Evolutionary conservation across 2,113 vertebrate species (phyloP), one percentile per base, ranked within the genome.

Genomic region (Pluvialis apricaria): DNA sequence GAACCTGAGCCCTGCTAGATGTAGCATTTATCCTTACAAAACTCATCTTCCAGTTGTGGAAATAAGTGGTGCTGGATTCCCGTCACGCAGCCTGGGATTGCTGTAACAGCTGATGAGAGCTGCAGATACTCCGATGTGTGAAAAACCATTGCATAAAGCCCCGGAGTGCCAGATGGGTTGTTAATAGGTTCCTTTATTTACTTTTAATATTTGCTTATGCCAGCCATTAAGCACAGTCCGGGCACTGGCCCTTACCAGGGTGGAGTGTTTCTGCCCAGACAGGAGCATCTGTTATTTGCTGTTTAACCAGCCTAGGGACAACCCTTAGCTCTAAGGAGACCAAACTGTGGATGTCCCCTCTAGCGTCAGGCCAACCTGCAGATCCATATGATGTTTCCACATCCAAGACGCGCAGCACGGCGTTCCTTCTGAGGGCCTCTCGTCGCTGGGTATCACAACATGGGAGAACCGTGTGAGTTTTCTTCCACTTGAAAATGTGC

Each of bases 1-100:
- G 80, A 90, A 77, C 52, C 36, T 54, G 82, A 81, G 34, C 76
- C 20, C 64, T 60, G 62, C 52, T 87, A 36, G 31, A 42, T 91
- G 72, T 38, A 78, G 65, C 5, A 5, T 69, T 84, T 51, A 8
- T 8, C 13, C 45, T 47, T 66, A 75, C 70, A 76, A 76, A 94
- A 69, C 26, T 77, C 65, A 51, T 86, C 64, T 71, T 68, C 51
- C 8, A 65, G 24, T 42, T 61, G 66, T 54, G 81, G 86, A 91
- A 89, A 94, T 72, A 60, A 94, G 34, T 5, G 19, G 52, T 34
- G 65, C 76, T 82, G 88, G 57, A 54, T 87, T 95, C 38, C 71
- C 5, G 2, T 80, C 62, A 49, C 2, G 1, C 75, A 84, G 31
- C 58, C 25, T 1, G 2, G 57, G 21, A 15, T 8, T 62, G 71